These are phyloP conservation scores for Pteropus alecto DNA, from an alignment of 2,113 vertebrate genomes.

Conservation along the genomic window DNA sequence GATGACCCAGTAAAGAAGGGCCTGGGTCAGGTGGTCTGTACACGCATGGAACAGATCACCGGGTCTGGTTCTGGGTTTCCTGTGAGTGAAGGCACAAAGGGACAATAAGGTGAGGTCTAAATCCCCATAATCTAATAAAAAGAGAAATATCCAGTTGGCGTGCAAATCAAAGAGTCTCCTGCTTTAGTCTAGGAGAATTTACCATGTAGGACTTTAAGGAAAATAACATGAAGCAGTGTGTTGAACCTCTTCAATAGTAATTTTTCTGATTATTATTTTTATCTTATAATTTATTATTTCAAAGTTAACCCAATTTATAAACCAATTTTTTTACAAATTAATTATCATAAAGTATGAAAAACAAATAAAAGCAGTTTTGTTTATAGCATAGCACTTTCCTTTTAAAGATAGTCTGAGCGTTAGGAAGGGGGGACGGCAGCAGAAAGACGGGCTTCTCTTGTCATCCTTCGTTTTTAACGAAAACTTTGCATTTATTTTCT, in stretches of 20 bases:
- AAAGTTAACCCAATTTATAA: background rate
- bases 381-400: background rate
- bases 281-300: background rate
- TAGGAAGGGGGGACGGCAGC: background rate
- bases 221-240: background rate
- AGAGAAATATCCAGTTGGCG: background rate
- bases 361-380: background rate
- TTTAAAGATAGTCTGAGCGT: background rate
- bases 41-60: background rate
- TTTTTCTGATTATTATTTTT: background rate
- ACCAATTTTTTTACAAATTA: background rate
- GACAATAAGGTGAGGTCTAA: background rate
- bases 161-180: background rate
- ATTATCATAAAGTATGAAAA: background rate
- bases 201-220: background rate
- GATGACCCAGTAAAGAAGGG: background rate
- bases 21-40: no score
- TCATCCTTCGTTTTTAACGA: constrained; percentile 7
- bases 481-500: background rate
- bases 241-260: background rate
- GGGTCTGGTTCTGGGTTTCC: background rate
- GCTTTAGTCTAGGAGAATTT: background rate
- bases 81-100: background rate
- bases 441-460: background rate
- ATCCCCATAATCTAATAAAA: background rate